Evolutionary conservation across 2,888 invertebrate species (phyloP).

Genomic region (Nomada lathburiana): DNA sequence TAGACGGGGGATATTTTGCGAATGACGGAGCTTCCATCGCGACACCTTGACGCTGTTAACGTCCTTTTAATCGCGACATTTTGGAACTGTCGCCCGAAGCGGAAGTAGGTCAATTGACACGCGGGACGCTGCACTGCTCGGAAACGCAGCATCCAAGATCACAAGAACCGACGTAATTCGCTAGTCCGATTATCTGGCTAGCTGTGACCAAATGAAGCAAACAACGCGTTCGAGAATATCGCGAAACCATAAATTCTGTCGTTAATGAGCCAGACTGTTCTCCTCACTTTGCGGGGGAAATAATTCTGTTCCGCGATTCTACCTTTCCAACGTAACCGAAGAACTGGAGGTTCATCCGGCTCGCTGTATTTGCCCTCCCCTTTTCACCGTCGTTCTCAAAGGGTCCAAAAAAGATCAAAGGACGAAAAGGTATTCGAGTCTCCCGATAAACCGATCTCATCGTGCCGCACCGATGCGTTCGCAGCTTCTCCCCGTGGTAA

Average conservation of each 20-base stretch:
- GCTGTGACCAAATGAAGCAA: constrained; percentile 22
- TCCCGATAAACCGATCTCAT: constrained; percentile 16
- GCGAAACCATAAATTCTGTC: too few relatives aligned
- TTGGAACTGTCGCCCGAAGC: too few relatives aligned
- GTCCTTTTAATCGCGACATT: too few relatives aligned
- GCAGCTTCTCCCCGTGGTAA: constrained; percentile 2
- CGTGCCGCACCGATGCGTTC: neutral
- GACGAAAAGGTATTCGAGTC: neutral
- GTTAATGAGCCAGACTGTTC: too few relatives aligned
- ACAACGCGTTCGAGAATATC: neutral
- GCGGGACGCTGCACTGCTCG: constrained; percentile 20
- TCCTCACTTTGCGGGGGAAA: too few relatives aligned
- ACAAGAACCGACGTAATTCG: constrained; percentile 26
- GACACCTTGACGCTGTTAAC: too few relatives aligned
- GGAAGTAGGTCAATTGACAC: constrained; percentile 5
- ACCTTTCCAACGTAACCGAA: too few relatives aligned
- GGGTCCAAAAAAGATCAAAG: constrained; percentile 4
- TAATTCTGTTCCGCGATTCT: too few relatives aligned
- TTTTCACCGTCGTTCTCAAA: neutral
- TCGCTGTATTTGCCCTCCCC: too few relatives aligned
- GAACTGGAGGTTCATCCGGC: too few relatives aligned
- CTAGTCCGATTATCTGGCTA: constrained; percentile 37
- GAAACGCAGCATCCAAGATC: constrained; percentile 32
- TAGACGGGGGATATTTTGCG: too few relatives aligned
- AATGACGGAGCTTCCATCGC: too few relatives aligned